These are phyloP conservation scores for Scomber scombrus DNA, from an alignment of 2,113 vertebrate species.

Conservation along the genomic window DNA sequence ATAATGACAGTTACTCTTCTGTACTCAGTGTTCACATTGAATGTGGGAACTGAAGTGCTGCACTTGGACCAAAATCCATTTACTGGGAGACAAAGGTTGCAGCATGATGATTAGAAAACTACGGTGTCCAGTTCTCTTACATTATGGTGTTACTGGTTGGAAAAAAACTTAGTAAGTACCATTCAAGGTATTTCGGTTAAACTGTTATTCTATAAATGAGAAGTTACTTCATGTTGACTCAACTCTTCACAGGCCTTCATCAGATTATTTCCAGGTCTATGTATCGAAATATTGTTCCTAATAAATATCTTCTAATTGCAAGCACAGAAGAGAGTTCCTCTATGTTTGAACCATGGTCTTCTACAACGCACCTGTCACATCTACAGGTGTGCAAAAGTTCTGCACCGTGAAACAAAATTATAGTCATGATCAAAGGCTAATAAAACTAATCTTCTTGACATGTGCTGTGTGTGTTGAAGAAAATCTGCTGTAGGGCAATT, in stretches of 20 bases:
- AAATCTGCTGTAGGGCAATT: conserved; percentile 1
- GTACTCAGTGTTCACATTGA: background rate
- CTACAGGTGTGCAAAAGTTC: too few relatives aligned
- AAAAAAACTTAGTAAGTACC: background rate
- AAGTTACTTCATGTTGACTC: background rate
- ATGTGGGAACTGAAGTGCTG: conserved; percentile 18
- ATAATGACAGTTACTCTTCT: background rate
- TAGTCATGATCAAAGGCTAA: background rate
- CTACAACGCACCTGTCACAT: too few relatives aligned
- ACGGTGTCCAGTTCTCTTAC: background rate
- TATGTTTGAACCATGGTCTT: too few relatives aligned
- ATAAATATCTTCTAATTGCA: too few relatives aligned
- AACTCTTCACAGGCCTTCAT: background rate
- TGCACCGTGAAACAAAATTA: background rate
- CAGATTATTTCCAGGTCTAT: too few relatives aligned
- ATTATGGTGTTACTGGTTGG: conserved; percentile 1
- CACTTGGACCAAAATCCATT: conserved; percentile 18
- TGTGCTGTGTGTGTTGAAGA: background rate
- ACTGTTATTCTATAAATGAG: background rate
- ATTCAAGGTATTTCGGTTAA: background rate
- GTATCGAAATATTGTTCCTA: too few relatives aligned
- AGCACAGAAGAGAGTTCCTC: too few relatives aligned
- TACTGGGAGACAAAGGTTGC: conserved; percentile 15
- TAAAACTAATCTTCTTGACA: background rate
- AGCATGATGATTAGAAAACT: conserved; percentile 6